These are phyloP conservation scores for Crioceris asparagi DNA, from an alignment of 2,888 invertebrate species.

Conservation along the genomic window DNA sequence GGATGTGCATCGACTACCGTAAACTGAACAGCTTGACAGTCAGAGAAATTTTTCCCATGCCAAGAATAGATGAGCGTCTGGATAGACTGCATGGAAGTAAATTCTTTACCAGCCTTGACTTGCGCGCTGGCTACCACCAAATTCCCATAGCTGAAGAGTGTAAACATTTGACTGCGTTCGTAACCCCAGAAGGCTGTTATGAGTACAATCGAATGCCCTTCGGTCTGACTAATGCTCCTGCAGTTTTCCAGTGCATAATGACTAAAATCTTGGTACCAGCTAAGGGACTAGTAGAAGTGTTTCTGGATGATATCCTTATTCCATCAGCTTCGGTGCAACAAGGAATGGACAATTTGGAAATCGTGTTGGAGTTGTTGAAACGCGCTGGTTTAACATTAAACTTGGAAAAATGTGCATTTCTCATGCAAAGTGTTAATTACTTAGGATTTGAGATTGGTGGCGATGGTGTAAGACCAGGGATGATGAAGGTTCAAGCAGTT, in stretches of 20 bases:
- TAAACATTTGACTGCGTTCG: constrained; percentile 14
- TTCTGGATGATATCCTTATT: constrained; percentile 14
- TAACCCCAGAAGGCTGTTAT: constrained; percentile 15
- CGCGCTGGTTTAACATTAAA: constrained; percentile 13
- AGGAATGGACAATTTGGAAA: constrained; percentile 7
- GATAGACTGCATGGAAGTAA: constrained; percentile 12
- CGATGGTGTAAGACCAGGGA: constrained; percentile 9
- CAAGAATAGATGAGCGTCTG: constrained; percentile 13
- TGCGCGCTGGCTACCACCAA: constrained; percentile 17
- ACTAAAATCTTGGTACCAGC: constrained; percentile 4
- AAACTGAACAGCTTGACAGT: neutral
- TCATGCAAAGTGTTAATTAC: constrained; percentile 9
- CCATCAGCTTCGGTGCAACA: constrained; percentile 6
- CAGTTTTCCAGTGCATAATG: constrained; percentile 26
- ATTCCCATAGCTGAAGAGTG: constrained; percentile 12
- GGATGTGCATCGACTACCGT: constrained; percentile 2
- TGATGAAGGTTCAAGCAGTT: constrained; percentile 9
- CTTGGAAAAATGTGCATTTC: constrained; percentile 11
- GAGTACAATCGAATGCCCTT: constrained; percentile 16
- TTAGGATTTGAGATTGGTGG: constrained; percentile 10
- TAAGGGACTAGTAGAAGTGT: constrained; percentile 4
- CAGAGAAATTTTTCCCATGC: neutral
- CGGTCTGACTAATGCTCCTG: constrained; percentile 26
- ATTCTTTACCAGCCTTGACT: constrained; percentile 17
- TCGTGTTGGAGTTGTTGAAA: constrained; percentile 8